Percentiles rank a stretch among this genome's conserved stretches.
Evolutionary conservation across 2,888 invertebrate genomes (phyloP).

Genomic region (Geophilus truncorum): DNA sequence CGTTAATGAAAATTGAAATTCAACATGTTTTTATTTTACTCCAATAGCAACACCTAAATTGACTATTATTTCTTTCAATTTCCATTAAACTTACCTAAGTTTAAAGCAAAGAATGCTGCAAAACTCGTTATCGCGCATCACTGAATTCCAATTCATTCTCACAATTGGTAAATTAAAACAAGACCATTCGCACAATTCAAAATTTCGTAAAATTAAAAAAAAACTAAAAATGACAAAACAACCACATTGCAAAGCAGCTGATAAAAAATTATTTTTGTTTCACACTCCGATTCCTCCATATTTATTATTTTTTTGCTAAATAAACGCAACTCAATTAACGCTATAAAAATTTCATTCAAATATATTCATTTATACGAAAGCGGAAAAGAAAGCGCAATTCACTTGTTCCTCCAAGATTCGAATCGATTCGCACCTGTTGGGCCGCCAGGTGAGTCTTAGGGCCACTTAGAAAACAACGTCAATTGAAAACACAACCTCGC

Average conservation of each 20-base stretch:
- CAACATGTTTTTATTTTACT: neutral
- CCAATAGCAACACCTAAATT: neutral
- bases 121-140: constrained; percentile 13
- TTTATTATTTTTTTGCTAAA: too few species aligned
- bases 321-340: neutral
- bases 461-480: neutral
- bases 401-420: neutral
- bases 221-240: neutral
- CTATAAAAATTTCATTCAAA: neutral
- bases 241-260: neutral
- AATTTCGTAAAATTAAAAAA: neutral
- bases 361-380: too few species aligned
- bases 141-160: constrained; percentile 11
- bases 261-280: neutral
- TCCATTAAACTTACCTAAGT: neutral
- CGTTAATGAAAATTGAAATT: neutral
- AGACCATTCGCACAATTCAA: constrained; percentile 4
- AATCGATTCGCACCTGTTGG: neutral
- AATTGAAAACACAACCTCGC: constrained; percentile 12
- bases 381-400: too few species aligned
- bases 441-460: neutral
- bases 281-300: neutral
- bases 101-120: neutral
- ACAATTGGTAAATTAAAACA: constrained; percentile 7
- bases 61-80: constrained; percentile 10